Evolutionary conservation across 1,140 invertebrate genomes (phyloP), one percentile per base, ranked within the genome.

Genomic region (Dermatophagoides farinae): DNA sequence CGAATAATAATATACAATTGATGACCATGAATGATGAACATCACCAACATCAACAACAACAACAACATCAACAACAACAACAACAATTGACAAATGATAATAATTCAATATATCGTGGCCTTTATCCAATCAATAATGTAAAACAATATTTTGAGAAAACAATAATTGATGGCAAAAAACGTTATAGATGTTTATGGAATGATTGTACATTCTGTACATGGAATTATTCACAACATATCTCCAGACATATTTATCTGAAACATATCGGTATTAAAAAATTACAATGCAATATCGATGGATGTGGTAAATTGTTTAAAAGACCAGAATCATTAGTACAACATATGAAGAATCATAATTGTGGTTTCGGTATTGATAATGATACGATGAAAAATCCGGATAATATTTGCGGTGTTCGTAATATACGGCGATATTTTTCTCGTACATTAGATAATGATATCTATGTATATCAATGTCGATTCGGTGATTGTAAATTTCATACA

Each of bases 191-290:
- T 52, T 23, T 40, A 14, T 60, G 58, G 58, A 11, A 11, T 20
- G 44, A 50, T 41, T 60, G 58, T 52, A 1, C 1, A 20, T 60
- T 60, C 18, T 16, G 6, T 9, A 60, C 58, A 41, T 60, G 58
- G 58, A 60, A 60, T n/a, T 60, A 60, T 25, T 60, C 58, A 41
- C 58, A 60, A 43, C 58, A 60, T 23, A 60, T 60, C 6, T 31
- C 46, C 1, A 18, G 58, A 38, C 58, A 60, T 23, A 60, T 60
- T 18, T 47, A 60, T 25, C 22, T 60, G 1, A 60, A 60, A 52
- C 58, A 60, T 25, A 60, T 60, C 22, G 58, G 58, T 37, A 60
- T 60, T 6, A 60, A 60, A 43, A 44, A 60, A 23, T 25, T 60
- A 8, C n/a, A 41, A 22, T 60, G 58, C 22, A 16, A 49, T 18